Base-by-base conservation (phyloP, 2,888 invertebrate species). In the Sarcophaga rosellei region DNA sequence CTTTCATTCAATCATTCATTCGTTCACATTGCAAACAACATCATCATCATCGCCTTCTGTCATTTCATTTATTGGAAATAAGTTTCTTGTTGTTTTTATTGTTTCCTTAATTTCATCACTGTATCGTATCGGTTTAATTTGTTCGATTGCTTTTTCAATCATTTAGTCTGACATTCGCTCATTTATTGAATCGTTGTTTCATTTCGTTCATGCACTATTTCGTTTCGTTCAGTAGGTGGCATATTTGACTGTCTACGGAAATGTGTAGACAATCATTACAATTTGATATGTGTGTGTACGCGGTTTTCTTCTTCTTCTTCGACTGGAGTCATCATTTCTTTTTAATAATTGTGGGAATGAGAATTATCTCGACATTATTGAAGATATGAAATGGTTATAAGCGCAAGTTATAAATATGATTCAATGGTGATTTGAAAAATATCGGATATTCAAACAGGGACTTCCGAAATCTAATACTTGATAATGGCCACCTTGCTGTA, bases 301-400 rank as follows among this genome's bases (percentile, higher is more conserved):
- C 45, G 70, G 65, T 35, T 82, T 72, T 21, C 25, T 53, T 17
- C 53, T 53, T 17, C 53, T 53, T 53, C 53, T 12, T 10, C 45
- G 61, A n/a, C 17, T 57, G 59, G 20, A 59, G 17, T 35, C 44
- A 12, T 35, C 17, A 53, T 20, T 47, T 65, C 6, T n/a, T 20
- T 1, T 80, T 81, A 84, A 83, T 81, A 81, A 73, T 76, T 84
- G 81, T 86, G 83, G 77, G 83, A 86, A 74, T 73, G 53, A 53
- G 35, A 35, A 35, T 35, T 35, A 35, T 35, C 10, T 35, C 10
- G 35, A 10, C 10, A 35, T 35, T 35, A 35, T 35, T 10, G 10
- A 35, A 35, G 35, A 2, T 2, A 10, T 35, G 35, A 35, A 35
- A 35, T 35, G 6, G 2, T 35, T 35, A 1, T 35, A 35, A 35